Evolutionary conservation across 2,797 vertebrate genomes (phyloP), one percentile per base, ranked within the genome.

Genomic region (Liparis tanakae): DNA sequence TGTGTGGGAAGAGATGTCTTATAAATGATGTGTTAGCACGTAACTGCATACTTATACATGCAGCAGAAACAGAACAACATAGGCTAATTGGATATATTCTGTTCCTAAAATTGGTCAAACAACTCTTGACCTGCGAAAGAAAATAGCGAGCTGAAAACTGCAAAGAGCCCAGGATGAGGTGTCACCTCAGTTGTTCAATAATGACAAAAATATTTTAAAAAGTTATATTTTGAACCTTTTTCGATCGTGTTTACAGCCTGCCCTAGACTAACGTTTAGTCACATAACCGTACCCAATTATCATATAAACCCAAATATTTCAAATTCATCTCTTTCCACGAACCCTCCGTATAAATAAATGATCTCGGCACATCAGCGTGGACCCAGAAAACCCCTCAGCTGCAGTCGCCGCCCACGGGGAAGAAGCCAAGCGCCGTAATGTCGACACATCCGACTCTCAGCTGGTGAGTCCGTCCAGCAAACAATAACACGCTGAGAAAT

Each of bases 381-480:
- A 76, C 22, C 65, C 67, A 85, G 65, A 68, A 79, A 85, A 74
- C 57, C 58, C 72, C 81, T 85, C 71, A 75, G 70, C 84, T 74
- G 71, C 73, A 71, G 76, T 68, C 79, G 72, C 73, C 85, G 65
- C 67, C 62, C 55, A 76, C 67, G 41, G 74, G 77, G 90, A 85
- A 80, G 76, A 79, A 62, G 82, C 84, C 75, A 57, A 34, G 65
- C 39, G 60, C 67, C 84, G 87, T 89, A 91, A 90, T 87, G 86
- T 77, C 85, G 86, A 85, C 75, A 60, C 88, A 87, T 83, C 82
- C 83, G 86, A 81, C 67, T 71, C 75, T 91, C 85, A 85, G 84
- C 85, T 89, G 81, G 75, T 70, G 70, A 67, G 50, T 72, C 65
- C 37, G 4, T 73, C 53, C 69, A 51, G 63, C 64, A 67, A 85